Evolutionary conservation across 2,113 vertebrate genomes (phyloP), one percentile per base, ranked within the genome.

Genomic region (Gavialis gangeticus): DNA sequence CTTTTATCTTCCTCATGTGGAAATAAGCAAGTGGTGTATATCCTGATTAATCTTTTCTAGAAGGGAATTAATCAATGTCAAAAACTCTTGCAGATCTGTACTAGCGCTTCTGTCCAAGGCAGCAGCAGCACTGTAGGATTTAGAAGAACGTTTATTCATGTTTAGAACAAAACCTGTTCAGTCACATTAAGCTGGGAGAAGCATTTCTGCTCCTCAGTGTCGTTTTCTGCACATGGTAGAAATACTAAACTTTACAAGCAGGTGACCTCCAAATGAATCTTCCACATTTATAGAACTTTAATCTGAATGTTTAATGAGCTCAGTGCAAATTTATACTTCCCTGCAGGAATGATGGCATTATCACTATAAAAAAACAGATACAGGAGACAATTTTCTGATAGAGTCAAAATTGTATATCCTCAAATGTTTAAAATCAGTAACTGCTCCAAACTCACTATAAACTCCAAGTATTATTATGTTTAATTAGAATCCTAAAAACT

Each of bases 401-500:
- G 62, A 79, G 80, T 91, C 87, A 89, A 82, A 95, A 46, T 9
- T 46, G 75, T 10, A 69, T 62, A 89, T 92, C 90, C 66, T 1
- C 4, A 27, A 93, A 85, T 54, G 54, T 67, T 94, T 94, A 80
- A 92, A 93, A 92, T 55, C 37, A 87, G 86, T 59, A 37, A 75
- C 10, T 87, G 64, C 85, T 95, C 80, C 57, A 84, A 78, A 57
- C 6, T 14, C 56, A 6, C 82, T 77, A 9, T 28, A 19, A 58
- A 73, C 62, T 37, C 28, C 82, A 88, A 89, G 56, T 19, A 28
- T 86, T 96, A 71, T 89, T 46, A 86, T 2, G 1, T 60, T 46
- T 91, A 94, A 82, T 96, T 94, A 94, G 24, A 12, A 75, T 90
- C 83, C 83, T 83, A 85, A 88, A 95, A 93, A 80, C 84, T 89